A percentile compares a stretch with the other conserved stretches of the same genome.
Conservation (phyloP, 2,888 invertebrate genomes). For the Scaptomyza cyrtandrae region DNA sequence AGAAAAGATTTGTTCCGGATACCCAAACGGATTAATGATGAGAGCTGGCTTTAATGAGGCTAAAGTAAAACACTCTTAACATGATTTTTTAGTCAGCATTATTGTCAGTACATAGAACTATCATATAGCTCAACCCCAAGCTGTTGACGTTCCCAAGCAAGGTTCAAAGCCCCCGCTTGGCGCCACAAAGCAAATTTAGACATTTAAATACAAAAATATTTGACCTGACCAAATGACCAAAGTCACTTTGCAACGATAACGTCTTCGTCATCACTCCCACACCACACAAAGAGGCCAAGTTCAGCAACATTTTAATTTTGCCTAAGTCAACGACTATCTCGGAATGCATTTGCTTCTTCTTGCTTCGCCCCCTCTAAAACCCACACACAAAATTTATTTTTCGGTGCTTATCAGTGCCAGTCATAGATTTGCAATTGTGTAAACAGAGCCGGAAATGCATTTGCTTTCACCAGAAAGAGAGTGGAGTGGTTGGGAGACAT, state of each 20-base stretch:
- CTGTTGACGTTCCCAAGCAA: conserved; percentile 31
- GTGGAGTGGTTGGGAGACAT: conserved; percentile 9
- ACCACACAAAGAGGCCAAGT: conserved; percentile 71
- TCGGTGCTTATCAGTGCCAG: conserved; percentile 54
- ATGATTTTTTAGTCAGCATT: neutral
- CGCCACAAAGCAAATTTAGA: conserved; percentile 60
- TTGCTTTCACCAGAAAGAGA: conserved; percentile 65
- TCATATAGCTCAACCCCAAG: conserved; percentile 10
- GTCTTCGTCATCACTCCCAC: conserved; percentile 6
- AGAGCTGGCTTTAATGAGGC: conserved; percentile 48
- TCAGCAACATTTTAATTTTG: conserved; percentile 69
- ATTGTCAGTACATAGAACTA: neutral
- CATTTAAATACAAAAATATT: conserved; percentile 52
- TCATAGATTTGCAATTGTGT: conserved; percentile 69
- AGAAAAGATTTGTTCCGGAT: conserved; percentile 39
- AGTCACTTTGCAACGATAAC: conserved; percentile 58
- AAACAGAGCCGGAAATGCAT: conserved; percentile 77
- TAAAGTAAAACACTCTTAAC: conserved; percentile 38
- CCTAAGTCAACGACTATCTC: conserved; percentile 39
- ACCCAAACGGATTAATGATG: conserved; percentile 41
- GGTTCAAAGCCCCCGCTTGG: conserved; percentile 60
- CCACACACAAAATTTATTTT: conserved; percentile 32
- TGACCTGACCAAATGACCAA: conserved; percentile 57
- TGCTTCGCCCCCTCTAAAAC: neutral
- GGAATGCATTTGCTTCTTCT: conserved; percentile 49